Conservation (phyloP, 2,113 vertebrate species). For the Triplophysa siluroides region DNA sequence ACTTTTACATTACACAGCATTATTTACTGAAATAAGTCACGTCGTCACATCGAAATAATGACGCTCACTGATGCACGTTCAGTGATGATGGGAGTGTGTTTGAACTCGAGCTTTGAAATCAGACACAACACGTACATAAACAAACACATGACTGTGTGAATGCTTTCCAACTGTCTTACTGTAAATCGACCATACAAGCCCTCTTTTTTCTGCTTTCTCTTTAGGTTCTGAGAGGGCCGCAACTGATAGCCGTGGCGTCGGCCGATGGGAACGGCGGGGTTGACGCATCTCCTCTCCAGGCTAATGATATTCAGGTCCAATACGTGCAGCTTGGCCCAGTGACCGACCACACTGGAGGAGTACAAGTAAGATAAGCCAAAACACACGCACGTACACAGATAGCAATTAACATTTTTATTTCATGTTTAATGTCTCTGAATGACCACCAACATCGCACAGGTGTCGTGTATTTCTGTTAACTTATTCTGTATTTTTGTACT, state of each 20-base stretch:
- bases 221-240: slow-evolving; percentile 92
- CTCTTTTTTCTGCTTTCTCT: background rate
- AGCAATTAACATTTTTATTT: background rate
- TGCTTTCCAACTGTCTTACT: background rate
- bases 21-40: slow-evolving; percentile 1
- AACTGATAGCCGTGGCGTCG: slow-evolving; percentile 95
- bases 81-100: background rate
- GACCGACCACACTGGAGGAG: slow-evolving; percentile 80
- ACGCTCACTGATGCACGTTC: background rate
- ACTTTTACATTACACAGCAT: background rate
- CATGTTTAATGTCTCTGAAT: background rate
- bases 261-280: slow-evolving; percentile 83
- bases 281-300: slow-evolving; percentile 87
- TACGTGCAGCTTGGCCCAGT: slow-evolving; percentile 95
- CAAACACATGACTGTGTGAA: background rate
- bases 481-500: background rate
- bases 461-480: background rate
- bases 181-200: background rate
- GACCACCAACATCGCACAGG: background rate
- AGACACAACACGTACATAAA: background rate
- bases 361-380: slow-evolving; percentile 78
- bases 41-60: background rate
- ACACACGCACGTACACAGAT: background rate
- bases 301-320: slow-evolving; percentile 95
- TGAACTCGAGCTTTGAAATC: background rate